Conservation (phyloP, 2,888 invertebrate species). For the Eristalis tenax region DNA sequence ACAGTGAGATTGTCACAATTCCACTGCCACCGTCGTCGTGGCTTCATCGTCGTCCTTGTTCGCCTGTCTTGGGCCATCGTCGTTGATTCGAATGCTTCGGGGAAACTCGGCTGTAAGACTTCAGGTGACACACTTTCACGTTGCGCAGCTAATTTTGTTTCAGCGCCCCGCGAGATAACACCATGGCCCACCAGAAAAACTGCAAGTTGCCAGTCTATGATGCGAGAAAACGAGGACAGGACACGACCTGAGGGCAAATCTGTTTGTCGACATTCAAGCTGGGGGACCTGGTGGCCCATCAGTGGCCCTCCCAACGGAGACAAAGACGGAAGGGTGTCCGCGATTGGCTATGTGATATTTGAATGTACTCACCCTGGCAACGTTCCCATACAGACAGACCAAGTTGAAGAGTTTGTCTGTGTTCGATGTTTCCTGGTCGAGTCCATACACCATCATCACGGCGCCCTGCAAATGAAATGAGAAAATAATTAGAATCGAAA, state of each 20-base stretch:
- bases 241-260: neutral
- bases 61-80: neutral
- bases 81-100: neutral
- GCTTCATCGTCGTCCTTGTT: neutral
- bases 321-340: neutral
- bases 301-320: neutral
- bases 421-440: conserved; percentile 96
- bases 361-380: conserved; percentile 90
- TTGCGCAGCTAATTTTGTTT: conserved; percentile 22
- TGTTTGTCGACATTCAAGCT: neutral
- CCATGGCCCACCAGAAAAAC: neutral
- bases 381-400: conserved; percentile 99
- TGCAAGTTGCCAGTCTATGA: neutral
- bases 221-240: neutral
- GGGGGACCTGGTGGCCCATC: too few species aligned
- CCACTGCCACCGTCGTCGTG: neutral
- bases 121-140: conserved; percentile 46
- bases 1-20: conserved; percentile 35
- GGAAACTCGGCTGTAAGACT: neutral
- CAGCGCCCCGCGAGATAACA: neutral
- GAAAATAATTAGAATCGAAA: conserved; percentile 5
- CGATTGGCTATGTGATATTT: neutral
- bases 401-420: conserved; percentile 98
- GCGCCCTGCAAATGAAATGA: conserved; percentile 85
- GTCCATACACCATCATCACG: conserved; percentile 99